phyloP scores from a whole-genome alignment of 2,113 vertebrate genomes.

The Carassius auratus region DNA sequence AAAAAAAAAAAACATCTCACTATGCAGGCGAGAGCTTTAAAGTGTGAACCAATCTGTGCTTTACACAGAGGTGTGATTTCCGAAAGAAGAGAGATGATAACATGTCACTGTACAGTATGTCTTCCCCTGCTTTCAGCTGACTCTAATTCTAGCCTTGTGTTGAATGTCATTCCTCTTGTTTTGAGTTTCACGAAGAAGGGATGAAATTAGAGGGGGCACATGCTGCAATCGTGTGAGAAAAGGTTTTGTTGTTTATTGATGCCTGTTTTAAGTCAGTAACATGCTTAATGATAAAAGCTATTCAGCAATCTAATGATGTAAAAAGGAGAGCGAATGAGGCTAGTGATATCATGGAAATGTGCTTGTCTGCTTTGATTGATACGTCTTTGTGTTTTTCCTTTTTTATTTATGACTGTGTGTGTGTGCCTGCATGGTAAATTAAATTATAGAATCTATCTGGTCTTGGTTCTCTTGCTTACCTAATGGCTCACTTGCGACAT shows the following conservation, averaged over 20 bases:
- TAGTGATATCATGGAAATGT: slow-evolving; percentile 13
- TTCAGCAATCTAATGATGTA: background rate
- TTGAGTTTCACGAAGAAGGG: background rate
- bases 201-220: background rate
- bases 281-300: background rate
- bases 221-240: background rate
- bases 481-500: slow-evolving; percentile 31
- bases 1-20: slow-evolving; percentile 29
- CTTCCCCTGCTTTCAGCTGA: background rate
- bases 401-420: background rate
- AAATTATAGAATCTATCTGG: slow-evolving; percentile 36
- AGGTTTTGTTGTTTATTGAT: background rate
- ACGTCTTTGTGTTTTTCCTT: slow-evolving; percentile 1
- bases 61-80: slow-evolving; percentile 21
- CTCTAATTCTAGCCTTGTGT: background rate
- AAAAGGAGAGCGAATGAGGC: slow-evolving; percentile 4
- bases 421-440: slow-evolving; percentile 26
- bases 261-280: background rate
- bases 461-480: background rate
- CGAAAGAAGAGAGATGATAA: background rate
- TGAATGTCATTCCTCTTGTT: slow-evolving; percentile 7
- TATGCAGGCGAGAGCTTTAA: slow-evolving; percentile 9
- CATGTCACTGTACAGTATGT: background rate
- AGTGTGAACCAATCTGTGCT: slow-evolving; percentile 24
- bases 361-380: slow-evolving; percentile 9